Evolutionary conservation across 2,888 invertebrate species (phyloP), one percentile per base, ranked within the genome.

Genomic region (Syritta pipiens): DNA sequence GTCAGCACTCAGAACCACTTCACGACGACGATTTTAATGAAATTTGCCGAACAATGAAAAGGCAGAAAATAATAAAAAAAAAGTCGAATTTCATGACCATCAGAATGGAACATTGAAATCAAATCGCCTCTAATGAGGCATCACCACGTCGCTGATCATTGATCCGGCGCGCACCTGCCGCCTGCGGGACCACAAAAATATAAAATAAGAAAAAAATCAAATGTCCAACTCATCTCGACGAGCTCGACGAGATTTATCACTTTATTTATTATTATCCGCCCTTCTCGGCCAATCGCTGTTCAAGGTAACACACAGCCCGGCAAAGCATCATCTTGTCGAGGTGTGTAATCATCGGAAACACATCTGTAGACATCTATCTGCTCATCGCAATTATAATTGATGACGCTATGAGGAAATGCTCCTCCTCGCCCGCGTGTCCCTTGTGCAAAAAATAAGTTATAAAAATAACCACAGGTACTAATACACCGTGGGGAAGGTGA

Each of bases 241-340:
- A 59, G 35, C n/a, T 46, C 44, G 46, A 32, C 32, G 46, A 44
- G 59, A 60, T 60, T 46, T 22, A 60, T 60, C 59, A 35, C 46
- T 46, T 35, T 30, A 32, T 60, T 32, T 46, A 46, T 37, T 9
- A 37, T 7, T 14, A 37, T 37, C 19, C 32, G 72, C 72, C 71
- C 71, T 72, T 72, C 72, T 42, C 57, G 63, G 49, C 17, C 63
- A 72, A 72, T 63, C 55, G 24, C 19, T 20, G 22, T 24, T 44
- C 57, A 74, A 74, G 72, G 72, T 65, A 20, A 53, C 12, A 12
- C 22, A n/a, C n/a, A n/a, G n/a, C n/a, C n/a, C n/a, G n/a, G n/a
- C n/a, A n/a, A n/a, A n/a, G n/a, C n/a, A n/a, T n/a, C n/a, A n/a
- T n/a, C n/a, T n/a, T 48, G 32, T n/a, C 32, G 32, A 32, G n/a